Percentiles rank a stretch among this genome's conserved stretches.
Evolutionary conservation across 1,140 invertebrate genomes (phyloP).

Genomic region (Euura lappo): DNA sequence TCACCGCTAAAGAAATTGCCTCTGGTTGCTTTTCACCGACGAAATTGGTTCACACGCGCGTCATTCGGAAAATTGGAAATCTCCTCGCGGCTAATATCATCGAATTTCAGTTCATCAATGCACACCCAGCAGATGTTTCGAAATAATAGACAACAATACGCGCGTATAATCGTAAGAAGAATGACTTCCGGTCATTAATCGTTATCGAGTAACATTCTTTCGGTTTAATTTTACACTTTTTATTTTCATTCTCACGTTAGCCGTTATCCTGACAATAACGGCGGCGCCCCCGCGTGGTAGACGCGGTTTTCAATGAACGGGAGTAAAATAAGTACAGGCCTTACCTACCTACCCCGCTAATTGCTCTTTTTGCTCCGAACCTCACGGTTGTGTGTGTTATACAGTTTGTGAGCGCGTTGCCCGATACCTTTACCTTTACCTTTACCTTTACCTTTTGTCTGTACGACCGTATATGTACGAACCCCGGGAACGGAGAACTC

Average conservation of each 20-base stretch:
- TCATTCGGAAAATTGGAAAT: slow-evolving; percentile 5
- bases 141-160: not conserved
- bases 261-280: slow-evolving; percentile 4
- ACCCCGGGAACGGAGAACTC: not conserved
- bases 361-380: not conserved
- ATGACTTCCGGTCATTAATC: slow-evolving; percentile 1
- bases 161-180: not conserved
- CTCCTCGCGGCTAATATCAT: not conserved
- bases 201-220: not conserved
- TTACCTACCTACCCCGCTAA: not conserved
- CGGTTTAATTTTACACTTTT: not conserved
- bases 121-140: too few species aligned
- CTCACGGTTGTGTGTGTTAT: not conserved
- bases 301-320: not conserved
- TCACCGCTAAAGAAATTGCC: slow-evolving; percentile 9
- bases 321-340: not conserved
- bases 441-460: not conserved
- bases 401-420: not conserved
- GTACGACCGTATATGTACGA: not conserved
- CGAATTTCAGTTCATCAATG: too few species aligned
- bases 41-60: not conserved
- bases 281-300: not conserved
- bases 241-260: not conserved
- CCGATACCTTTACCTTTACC: not conserved
- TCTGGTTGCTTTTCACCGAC: not conserved